These are phyloP conservation scores for Lasioglossum pauxillum DNA, from an alignment of 2,888 invertebrate genomes.

Conservation along the genomic window DNA sequence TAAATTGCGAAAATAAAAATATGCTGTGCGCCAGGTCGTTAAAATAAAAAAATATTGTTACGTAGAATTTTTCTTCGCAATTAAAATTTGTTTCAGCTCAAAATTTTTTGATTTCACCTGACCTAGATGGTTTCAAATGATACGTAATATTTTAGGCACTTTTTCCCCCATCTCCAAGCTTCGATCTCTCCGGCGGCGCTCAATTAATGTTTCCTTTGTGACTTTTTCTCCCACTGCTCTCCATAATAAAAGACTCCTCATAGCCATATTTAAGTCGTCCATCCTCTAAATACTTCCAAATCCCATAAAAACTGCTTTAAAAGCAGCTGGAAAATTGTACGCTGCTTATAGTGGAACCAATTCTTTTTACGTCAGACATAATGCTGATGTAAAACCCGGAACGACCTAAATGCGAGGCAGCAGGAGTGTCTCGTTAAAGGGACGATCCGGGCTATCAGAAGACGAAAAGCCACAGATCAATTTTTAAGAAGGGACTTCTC, in stretches of 20 bases:
- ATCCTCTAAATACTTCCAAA: not conserved
- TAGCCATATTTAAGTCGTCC: not conserved
- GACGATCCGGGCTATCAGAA: not conserved
- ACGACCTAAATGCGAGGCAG: not conserved
- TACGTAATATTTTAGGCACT: not conserved
- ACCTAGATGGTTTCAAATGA: too few relatives aligned
- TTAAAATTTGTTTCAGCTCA: too few relatives aligned
- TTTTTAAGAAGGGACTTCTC: not conserved
- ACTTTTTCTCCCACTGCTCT: not conserved
- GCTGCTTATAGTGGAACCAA: not conserved
- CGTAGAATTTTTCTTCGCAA: not conserved
- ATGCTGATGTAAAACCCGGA: constrained; percentile 11
- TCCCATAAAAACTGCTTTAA: not conserved
- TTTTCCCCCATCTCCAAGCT: not conserved
- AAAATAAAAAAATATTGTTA: too few relatives aligned
- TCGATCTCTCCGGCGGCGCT: not conserved
- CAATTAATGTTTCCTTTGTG: constrained; percentile 1
- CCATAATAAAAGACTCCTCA: not conserved
- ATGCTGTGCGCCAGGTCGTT: too few relatives aligned
- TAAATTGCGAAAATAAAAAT: too few relatives aligned
- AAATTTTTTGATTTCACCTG: not conserved
- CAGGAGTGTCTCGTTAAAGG: constrained; percentile 8
- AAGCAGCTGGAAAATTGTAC: not conserved
- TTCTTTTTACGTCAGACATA: constrained; percentile 2
- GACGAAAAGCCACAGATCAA: not conserved